Percentiles rank a stretch among this genome's conserved stretches.
These are phyloP conservation scores for Hydrocynus forskahlii DNA, from an alignment of 2,797 vertebrate species.

Conservation along the genomic window DNA sequence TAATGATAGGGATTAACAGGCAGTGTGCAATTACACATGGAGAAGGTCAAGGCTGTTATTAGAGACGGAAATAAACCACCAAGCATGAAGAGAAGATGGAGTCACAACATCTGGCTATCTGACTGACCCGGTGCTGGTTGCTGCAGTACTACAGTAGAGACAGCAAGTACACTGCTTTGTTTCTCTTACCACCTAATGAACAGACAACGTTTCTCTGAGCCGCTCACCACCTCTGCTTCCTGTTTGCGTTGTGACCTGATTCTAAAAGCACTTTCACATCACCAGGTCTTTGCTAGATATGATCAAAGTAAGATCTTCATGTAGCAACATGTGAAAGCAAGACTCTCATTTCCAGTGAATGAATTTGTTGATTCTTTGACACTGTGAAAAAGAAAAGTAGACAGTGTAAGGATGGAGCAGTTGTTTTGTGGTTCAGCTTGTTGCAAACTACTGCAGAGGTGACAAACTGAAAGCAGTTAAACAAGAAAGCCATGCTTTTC, in stretches of 20 bases:
- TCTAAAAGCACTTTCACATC: slow-evolving; percentile 7
- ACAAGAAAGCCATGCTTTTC: slow-evolving; percentile 18
- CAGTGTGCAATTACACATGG: slow-evolving; percentile 48
- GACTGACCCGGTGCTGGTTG: neutral
- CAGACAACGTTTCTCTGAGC: neutral
- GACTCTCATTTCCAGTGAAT: neutral
- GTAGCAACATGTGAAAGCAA: neutral
- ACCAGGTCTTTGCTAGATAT: neutral
- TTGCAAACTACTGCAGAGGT: neutral
- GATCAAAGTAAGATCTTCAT: neutral
- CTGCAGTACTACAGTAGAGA: neutral
- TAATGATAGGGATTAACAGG: slow-evolving; percentile 40
- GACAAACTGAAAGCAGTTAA: neutral
- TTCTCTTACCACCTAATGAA: neutral
- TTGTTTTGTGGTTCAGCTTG: neutral
- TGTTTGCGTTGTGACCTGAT: slow-evolving; percentile 30
- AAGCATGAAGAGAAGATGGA: slow-evolving; percentile 19
- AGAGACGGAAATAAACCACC: slow-evolving; percentile 48
- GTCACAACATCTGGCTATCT: slow-evolving; percentile 34
- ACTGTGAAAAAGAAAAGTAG: neutral
- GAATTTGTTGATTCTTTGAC: neutral
- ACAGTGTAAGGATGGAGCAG: neutral
- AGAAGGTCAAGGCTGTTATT: slow-evolving; percentile 51
- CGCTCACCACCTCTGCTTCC: slow-evolving; percentile 38
- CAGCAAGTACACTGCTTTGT: neutral